These are phyloP conservation scores for Calyptomena viridis DNA, from an alignment of 2,113 vertebrate genomes.

Conservation along the genomic window DNA sequence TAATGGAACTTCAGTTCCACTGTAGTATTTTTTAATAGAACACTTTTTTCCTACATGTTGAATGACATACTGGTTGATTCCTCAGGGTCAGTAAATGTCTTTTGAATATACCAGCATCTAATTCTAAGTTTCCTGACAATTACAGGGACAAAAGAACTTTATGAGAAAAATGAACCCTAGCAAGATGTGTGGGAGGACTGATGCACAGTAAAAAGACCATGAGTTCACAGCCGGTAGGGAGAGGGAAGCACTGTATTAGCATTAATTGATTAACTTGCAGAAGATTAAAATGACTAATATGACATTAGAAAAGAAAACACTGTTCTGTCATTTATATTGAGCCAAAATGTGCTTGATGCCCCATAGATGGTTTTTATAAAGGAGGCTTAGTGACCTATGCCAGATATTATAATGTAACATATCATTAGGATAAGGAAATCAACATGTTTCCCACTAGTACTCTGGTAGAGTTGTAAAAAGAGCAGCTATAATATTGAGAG, in stretches of 20 bases:
- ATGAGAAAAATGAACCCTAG: background rate
- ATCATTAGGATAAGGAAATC: background rate
- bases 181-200: background rate
- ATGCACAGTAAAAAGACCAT: background rate
- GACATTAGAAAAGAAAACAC: constrained; percentile 8
- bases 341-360: background rate
- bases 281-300: constrained; percentile 21
- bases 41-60: background rate
- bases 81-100: background rate
- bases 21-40: background rate
- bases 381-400: background rate
- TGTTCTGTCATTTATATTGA: background rate
- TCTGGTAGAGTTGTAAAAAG: background rate
- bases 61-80: background rate
- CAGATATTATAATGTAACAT: background rate
- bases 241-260: background rate
- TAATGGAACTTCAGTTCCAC: background rate
- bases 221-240: background rate
- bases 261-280: constrained; percentile 7
- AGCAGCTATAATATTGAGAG: background rate
- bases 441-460: background rate
- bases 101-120: background rate
- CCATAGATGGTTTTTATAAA: background rate
- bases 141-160: background rate
- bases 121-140: constrained; percentile 9